Base-by-base conservation (phyloP, 2,888 invertebrate species). In the Drosophila sordidapex region DNA sequence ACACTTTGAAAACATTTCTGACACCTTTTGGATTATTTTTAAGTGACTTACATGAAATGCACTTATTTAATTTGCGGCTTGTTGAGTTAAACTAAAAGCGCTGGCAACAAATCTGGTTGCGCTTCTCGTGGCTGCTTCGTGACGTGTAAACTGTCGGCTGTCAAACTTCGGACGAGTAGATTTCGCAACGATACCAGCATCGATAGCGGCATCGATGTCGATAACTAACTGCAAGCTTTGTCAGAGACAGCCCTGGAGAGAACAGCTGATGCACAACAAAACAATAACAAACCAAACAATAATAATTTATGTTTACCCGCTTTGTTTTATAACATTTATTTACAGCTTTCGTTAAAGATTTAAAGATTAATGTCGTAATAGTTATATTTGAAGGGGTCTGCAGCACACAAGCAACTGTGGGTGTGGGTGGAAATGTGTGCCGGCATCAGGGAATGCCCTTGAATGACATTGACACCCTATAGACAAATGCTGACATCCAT, bases 71-170 rank as follows among this genome's bases (percentile, higher is more conserved):
- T 64, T 71, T 51, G 40, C 72, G 61, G 68, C 56, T 80, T 70
- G 35, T 62, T 58, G 29, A 72, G 70, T 71, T 62, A 75, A 76
- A 88, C 74, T 80, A 76, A 77, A 69, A 46, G 46, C 59, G 62
- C 63, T 65, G 51, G 59, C 69, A 54, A 64, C 59, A 46, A 56
- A 63, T 33, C 48, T 67, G 59, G 60, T 74, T 73, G 72, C 79
- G 46, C 85, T 89, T 83, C 78, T 77, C 88, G 87, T 83, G 81
- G 83, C 76, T 74, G 70, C 81, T 82, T 80, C 82, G 90, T 92
- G 91, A 92, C 92, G 91, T 91, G 91, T 91, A 83, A 75, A 76
- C 83, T 89, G 82, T 91, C 84, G 85, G 90, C 87, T 90, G 92
- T 91, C 92, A 92, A 78, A 79, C 73, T 70, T 89, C 90, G 87